Evolutionary conservation across 2,113 vertebrate genomes (phyloP).

Genomic region (Myotis davidii): DNA sequence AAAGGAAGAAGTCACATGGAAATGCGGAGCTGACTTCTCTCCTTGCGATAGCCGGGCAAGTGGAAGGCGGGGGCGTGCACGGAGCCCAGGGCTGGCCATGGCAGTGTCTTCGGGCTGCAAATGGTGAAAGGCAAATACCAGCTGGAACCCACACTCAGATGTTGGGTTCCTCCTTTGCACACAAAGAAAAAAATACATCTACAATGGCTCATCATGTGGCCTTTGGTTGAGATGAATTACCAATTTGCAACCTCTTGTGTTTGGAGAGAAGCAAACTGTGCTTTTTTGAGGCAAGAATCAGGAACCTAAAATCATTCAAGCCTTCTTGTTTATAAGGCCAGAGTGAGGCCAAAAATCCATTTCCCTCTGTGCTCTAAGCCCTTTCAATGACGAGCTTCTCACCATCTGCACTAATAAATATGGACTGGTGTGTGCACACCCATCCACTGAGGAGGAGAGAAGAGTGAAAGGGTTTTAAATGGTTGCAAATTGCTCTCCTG

Average conservation of each 20-base stretch:
- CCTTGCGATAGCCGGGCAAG: background rate
- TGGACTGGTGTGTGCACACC: constrained; percentile 72
- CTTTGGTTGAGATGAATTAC: constrained; percentile 84
- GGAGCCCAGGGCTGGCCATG: background rate
- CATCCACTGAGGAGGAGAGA: constrained; percentile 56
- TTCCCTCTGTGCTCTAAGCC: constrained; percentile 73
- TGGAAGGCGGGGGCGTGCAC: background rate
- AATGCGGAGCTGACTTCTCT: constrained; percentile 68
- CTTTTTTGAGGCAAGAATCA: constrained; percentile 79
- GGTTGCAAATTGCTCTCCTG: constrained; percentile 80
- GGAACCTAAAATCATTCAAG: constrained; percentile 77
- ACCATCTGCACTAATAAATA: constrained; percentile 78
- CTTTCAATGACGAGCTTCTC: constrained; percentile 70
- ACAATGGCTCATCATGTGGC: constrained; percentile 83
- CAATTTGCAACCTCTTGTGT: constrained; percentile 83
- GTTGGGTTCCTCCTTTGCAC: constrained; percentile 78
- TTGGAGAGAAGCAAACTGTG: constrained; percentile 79
- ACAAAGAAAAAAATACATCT: constrained; percentile 79
- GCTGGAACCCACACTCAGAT: constrained; percentile 76
- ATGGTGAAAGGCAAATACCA: constrained; percentile 65
- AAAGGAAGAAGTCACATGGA: constrained; percentile 48
- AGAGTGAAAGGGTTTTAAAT: constrained; percentile 74
- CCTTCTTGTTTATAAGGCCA: constrained; percentile 76
- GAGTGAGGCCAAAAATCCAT: constrained; percentile 76
- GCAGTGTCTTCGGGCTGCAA: constrained; percentile 48